Conservation (phyloP, 2,113 vertebrate genomes). For the Leptodactylus fuscus region DNA sequence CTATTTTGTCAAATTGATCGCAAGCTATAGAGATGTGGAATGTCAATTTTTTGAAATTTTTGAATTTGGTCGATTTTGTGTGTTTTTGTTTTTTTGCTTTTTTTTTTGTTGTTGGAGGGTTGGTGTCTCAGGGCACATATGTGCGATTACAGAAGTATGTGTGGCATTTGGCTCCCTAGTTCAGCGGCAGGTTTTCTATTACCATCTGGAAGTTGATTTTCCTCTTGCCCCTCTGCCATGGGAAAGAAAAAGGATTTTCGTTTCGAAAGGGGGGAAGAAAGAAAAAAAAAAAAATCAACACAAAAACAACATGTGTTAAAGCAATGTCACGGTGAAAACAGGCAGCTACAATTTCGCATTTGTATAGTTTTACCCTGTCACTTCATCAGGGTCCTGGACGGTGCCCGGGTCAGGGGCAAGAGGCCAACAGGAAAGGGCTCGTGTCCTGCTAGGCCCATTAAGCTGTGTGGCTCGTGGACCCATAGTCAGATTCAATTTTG, state of each 20-base stretch:
- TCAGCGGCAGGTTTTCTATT: constrained; percentile 75
- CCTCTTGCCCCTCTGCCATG: constrained; percentile 65
- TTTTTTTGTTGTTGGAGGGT: not conserved
- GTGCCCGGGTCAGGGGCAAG: constrained; percentile 10
- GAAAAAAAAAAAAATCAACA: constrained; percentile 26
- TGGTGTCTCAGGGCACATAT: constrained; percentile 64
- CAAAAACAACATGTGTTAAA: constrained; percentile 7
- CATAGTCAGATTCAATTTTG: no score
- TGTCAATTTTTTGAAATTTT: not conserved
- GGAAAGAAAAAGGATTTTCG: constrained; percentile 67
- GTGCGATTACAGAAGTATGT: constrained; percentile 68
- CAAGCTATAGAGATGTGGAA: no score
- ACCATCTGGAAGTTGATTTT: constrained; percentile 75
- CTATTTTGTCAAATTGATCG: no score
- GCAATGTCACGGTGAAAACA: not conserved
- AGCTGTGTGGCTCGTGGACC: not conserved
- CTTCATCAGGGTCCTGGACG: not conserved
- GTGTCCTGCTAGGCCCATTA: constrained; percentile 15
- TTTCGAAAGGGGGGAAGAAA: constrained; percentile 28
- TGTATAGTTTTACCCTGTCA: not conserved
- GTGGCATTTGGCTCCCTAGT: constrained; percentile 74
- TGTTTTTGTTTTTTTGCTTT: constrained; percentile 1
- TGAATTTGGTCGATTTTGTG: not conserved
- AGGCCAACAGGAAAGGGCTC: not conserved
- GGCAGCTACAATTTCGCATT: not conserved